Percentiles rank a stretch among this genome's conserved stretches.
Evolutionary conservation across 2,113 vertebrate genomes (phyloP).

Genomic region (Arothron firmamentum): DNA sequence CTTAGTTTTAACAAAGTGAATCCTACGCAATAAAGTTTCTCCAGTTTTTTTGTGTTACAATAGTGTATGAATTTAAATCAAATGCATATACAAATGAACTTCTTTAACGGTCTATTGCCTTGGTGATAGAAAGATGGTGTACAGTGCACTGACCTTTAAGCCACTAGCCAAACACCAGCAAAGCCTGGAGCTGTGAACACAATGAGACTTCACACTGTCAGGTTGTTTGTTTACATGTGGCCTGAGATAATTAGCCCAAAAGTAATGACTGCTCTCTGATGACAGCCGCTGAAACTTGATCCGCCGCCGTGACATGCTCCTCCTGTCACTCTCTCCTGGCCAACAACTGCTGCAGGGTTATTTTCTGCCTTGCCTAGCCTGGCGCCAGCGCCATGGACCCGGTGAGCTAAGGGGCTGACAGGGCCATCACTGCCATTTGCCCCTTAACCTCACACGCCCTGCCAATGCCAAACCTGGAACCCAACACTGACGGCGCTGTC

Average conservation of each 20-base stretch:
- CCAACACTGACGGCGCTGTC: constrained; percentile 60
- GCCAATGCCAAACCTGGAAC: constrained; percentile 53
- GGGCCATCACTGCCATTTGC: constrained; percentile 60
- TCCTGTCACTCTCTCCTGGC: constrained; percentile 71
- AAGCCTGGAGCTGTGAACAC: constrained; percentile 50
- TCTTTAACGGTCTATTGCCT: too few species aligned
- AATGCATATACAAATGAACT: too few species aligned
- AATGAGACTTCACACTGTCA: constrained; percentile 59
- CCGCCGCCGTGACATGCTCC: constrained; percentile 64
- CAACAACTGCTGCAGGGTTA: constrained; percentile 75
- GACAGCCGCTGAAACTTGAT: constrained; percentile 77
- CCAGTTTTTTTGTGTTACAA: neutral
- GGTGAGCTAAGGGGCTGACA: constrained; percentile 53
- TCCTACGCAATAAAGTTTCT: neutral
- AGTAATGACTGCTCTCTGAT: constrained; percentile 79
- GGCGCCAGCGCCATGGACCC: constrained; percentile 75
- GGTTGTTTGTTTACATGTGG: constrained; percentile 75
- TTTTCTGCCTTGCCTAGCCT: constrained; percentile 72
- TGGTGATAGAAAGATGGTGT: too few species aligned
- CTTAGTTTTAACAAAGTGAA: neutral
- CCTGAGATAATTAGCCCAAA: constrained; percentile 77
- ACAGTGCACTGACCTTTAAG: neutral
- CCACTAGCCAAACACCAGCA: constrained; percentile 10
- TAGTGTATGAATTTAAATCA: too few species aligned
- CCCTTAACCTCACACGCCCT: constrained; percentile 61